Evolutionary conservation across 2,113 vertebrate genomes (phyloP).

Genomic region (Sceloporus tristichus): DNA sequence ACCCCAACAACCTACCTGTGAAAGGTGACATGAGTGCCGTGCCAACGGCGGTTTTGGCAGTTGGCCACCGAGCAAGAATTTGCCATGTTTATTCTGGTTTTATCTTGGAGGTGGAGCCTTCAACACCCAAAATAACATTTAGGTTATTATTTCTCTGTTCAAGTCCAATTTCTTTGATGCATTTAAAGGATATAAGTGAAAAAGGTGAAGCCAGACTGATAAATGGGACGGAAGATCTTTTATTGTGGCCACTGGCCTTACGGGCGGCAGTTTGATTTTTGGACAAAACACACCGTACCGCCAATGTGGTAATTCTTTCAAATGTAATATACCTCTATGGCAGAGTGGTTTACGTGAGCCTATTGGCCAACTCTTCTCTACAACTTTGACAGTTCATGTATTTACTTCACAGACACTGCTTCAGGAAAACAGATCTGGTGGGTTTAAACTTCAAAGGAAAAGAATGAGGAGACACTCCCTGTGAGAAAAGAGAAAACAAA

Average conservation of each 20-base stretch:
- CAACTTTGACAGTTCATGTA: not conserved
- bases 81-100: not conserved
- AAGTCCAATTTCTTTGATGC: not conserved
- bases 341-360: not conserved
- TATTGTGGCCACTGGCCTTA: not conserved
- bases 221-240: not conserved
- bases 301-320: not conserved
- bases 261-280: no score
- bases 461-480: not conserved
- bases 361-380: not conserved
- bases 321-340: not conserved
- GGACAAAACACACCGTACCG: no score
- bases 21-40: conserved; percentile 2
- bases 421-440: not conserved
- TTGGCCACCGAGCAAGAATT: conserved; percentile 1
- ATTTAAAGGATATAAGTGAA: not conserved
- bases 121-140: not conserved
- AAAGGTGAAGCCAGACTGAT: not conserved
- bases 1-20: conserved; percentile 6
- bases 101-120: no score
- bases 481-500: not conserved
- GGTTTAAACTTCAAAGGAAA: not conserved
- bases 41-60: conserved; percentile 29
- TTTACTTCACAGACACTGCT: not conserved
- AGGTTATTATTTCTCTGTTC: not conserved